These are phyloP conservation scores for Lasioglossum vierecki DNA, from an alignment of 2,888 invertebrate species.

Conservation along the genomic window DNA sequence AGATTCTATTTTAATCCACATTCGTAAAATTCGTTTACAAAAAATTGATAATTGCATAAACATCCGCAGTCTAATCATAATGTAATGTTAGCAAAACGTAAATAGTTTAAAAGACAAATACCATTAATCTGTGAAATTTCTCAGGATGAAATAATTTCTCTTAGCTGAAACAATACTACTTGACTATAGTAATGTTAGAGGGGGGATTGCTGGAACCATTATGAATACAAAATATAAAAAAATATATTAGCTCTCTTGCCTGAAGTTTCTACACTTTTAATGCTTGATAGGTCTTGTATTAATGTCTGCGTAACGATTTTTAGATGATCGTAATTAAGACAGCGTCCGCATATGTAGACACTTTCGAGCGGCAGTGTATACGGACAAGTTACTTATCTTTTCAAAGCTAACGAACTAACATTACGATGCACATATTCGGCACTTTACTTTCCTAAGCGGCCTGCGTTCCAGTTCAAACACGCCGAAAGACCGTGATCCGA, in stretches of 20 bases:
- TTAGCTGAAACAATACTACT: neutral
- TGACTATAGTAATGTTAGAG: neutral
- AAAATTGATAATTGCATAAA: neutral
- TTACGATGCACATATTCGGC: neutral
- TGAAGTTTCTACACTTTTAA: neutral
- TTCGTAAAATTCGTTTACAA: too few relatives aligned
- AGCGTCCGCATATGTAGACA: neutral
- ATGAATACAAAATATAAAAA: neutral
- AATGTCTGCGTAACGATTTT: neutral
- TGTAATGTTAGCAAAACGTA: neutral
- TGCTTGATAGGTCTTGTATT: neutral
- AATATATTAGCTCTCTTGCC: neutral
- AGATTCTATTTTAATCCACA: too few relatives aligned
- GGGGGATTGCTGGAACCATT: neutral
- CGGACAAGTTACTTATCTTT: neutral
- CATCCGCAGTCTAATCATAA: neutral
- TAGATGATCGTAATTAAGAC: neutral
- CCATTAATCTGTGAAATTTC: neutral
- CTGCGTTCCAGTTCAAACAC: neutral
- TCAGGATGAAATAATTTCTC: neutral
- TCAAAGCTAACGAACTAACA: neutral
- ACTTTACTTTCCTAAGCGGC: neutral
- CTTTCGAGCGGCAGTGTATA: neutral
- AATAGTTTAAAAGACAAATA: neutral
- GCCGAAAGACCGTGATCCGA: neutral